A percentile compares a stretch with the other conserved stretches of the same genome.
Conservation (phyloP, 2,888 invertebrate genomes). For the Carabus problematicus region DNA sequence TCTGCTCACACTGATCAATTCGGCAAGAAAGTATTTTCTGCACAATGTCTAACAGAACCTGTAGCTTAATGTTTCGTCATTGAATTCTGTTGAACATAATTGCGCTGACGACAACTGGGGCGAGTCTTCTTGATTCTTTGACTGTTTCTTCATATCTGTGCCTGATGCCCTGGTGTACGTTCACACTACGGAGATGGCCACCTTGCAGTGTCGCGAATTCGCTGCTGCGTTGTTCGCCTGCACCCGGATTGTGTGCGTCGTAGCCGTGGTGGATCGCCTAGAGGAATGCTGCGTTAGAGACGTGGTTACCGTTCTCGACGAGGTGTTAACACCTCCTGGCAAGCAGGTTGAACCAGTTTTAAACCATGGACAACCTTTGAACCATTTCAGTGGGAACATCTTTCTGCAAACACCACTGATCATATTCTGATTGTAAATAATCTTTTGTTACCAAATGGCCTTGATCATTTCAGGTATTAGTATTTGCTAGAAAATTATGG, state of each 20-base stretch:
- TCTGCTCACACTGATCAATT: too few species aligned
- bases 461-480: too few species aligned
- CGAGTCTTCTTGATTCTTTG: too few species aligned
- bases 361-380: constrained; percentile 7
- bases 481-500: too few species aligned
- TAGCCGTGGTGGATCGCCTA: constrained; percentile 34
- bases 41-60: too few species aligned
- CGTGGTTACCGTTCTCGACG: constrained; percentile 25
- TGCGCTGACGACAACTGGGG: too few species aligned
- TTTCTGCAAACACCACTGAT: constrained; percentile 2
- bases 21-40: too few species aligned
- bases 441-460: too few species aligned
- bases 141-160: too few species aligned
- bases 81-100: too few species aligned
- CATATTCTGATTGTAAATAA: too few species aligned
- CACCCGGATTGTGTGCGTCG: constrained; percentile 33
- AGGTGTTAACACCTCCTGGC: constrained; percentile 13
- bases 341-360: constrained; percentile 3
- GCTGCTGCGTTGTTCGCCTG: constrained; percentile 27
- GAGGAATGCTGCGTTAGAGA: constrained; percentile 22
- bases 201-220: constrained; percentile 32
- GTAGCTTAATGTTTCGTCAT: too few species aligned
- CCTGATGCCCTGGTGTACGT: neutral
- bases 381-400: constrained; percentile 15
- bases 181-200: constrained; percentile 35